phyloP scores from a whole-genome alignment of 2,797 vertebrate genomes.

The Sparidentex hasta region DNA sequence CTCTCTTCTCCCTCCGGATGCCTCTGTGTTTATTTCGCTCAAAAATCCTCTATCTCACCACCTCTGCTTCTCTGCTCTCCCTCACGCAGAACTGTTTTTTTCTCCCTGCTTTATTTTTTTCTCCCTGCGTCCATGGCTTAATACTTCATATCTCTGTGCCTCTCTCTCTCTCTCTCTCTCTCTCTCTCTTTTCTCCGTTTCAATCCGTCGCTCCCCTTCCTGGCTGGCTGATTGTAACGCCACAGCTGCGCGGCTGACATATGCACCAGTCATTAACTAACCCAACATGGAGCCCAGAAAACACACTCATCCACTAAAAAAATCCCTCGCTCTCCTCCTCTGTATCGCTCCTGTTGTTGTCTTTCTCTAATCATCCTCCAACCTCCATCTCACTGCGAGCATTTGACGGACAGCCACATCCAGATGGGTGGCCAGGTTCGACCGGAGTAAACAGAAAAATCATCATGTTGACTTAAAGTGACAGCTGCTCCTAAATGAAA shows the following conservation, averaged over 20 bases:
- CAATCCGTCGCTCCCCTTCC: conserved; percentile 54
- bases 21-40: conserved; percentile 70
- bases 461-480: no score
- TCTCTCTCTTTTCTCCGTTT: conserved; percentile 35
- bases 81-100: conserved; percentile 53
- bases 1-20: conserved; percentile 61
- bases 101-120: conserved; percentile 21
- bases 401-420: conserved; percentile 23
- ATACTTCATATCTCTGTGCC: conserved; percentile 56
- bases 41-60: conserved; percentile 68
- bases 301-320: conserved; percentile 72
- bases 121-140: conserved; percentile 39
- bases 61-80: conserved; percentile 54
- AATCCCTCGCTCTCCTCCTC: conserved; percentile 67
- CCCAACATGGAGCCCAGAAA: conserved; percentile 74
- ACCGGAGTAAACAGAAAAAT: conserved; percentile 48
- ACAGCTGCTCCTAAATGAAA: no score
- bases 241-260: conserved; percentile 78
- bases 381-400: neutral
- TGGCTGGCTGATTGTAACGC: conserved; percentile 76
- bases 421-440: conserved; percentile 35
- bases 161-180: conserved; percentile 32
- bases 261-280: conserved; percentile 82
- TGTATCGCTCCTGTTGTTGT: conserved; percentile 27
- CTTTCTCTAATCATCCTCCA: conserved; percentile 40